These are phyloP conservation scores for Colius striatus DNA, from an alignment of 2,113 vertebrate genomes.

Conservation along the genomic window DNA sequence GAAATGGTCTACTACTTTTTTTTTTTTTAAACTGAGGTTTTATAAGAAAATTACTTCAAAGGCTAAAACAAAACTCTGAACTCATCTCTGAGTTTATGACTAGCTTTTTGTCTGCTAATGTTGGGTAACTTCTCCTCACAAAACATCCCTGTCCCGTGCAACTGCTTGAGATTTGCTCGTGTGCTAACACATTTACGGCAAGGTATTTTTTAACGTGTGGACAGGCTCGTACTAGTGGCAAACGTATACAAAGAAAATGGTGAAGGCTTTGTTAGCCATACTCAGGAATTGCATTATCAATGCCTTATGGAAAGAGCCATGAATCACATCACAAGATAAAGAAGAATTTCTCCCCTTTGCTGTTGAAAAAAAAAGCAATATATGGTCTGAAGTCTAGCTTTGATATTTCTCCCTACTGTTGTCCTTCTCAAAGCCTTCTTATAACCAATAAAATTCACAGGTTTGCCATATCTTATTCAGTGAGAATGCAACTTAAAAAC, in stretches of 20 bases:
- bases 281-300: not conserved
- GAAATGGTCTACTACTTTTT: too few relatives aligned
- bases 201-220: not conserved
- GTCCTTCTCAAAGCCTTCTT: not conserved
- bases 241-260: not conserved
- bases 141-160: not conserved
- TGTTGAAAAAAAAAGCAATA: not conserved
- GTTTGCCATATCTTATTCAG: constrained; percentile 39
- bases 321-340: not conserved
- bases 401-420: constrained; percentile 16
- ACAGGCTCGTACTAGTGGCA: not conserved
- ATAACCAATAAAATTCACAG: constrained; percentile 23
- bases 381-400: constrained; percentile 1
- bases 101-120: not conserved
- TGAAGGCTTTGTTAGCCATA: constrained; percentile 12
- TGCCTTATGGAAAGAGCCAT: not conserved
- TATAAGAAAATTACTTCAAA: not conserved
- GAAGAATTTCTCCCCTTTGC: not conserved
- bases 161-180: not conserved
- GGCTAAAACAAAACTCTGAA: not conserved
- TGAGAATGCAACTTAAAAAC: constrained; percentile 34
- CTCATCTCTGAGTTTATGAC: not conserved
- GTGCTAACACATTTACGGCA: not conserved
- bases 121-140: not conserved
- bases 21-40: not conserved